Evolutionary conservation across 1,140 invertebrate genomes (phyloP).

Genomic region (Papilio xuthus): DNA sequence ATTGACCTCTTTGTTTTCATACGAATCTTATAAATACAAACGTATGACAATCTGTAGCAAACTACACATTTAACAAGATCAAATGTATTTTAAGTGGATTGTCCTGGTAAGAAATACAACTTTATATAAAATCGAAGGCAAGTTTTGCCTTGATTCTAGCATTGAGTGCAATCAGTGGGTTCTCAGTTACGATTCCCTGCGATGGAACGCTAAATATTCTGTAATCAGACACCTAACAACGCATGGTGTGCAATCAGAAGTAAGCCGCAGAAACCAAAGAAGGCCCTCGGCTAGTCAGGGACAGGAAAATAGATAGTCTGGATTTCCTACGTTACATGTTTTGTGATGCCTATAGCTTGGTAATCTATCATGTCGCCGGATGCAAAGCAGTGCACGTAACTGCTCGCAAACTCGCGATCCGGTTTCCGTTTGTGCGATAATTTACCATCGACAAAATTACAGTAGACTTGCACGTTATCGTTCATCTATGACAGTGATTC

Average conservation of each 20-base stretch:
- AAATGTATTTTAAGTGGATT: neutral
- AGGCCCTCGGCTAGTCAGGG: slow-evolving; percentile 16
- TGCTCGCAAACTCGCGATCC: slow-evolving; percentile 28
- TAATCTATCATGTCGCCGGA: slow-evolving; percentile 51
- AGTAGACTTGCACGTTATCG: slow-evolving; percentile 36
- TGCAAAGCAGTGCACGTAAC: slow-evolving; percentile 49
- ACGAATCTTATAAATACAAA: neutral
- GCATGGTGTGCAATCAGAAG: slow-evolving; percentile 25
- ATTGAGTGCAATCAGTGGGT: neutral
- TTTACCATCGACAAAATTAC: slow-evolving; percentile 55
- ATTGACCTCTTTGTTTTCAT: neutral
- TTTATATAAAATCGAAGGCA: too few relatives aligned
- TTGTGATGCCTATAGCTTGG: slow-evolving; percentile 14
- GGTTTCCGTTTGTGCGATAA: slow-evolving; percentile 49
- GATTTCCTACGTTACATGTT: slow-evolving; percentile 28
- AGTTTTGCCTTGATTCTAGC: neutral
- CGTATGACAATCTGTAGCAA: neutral
- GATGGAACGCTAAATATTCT: slow-evolving; percentile 1
- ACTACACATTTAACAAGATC: neutral
- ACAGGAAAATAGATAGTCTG: slow-evolving; percentile 27
- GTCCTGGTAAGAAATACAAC: neutral
- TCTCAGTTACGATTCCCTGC: neutral
- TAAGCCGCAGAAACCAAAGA: slow-evolving; percentile 37
- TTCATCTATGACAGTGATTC: slow-evolving; percentile 33
- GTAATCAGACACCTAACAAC: slow-evolving; percentile 20